A percentile compares a stretch with the other conserved stretches of the same genome.
Conservation (phyloP, 1,140 invertebrate species). For the Bombus sibiricus region DNA sequence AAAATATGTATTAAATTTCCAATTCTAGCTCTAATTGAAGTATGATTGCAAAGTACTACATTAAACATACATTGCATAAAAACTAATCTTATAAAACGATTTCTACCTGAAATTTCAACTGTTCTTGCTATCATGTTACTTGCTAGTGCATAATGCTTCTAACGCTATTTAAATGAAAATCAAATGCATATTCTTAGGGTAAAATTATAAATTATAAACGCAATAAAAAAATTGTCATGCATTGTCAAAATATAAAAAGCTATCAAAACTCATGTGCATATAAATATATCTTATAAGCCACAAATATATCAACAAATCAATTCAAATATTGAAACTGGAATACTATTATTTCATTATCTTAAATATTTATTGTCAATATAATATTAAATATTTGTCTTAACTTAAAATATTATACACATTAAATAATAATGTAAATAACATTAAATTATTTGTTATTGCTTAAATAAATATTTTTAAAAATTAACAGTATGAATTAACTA, state of each 20-base stretch:
- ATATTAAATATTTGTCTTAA: background rate
- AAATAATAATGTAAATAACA: background rate
- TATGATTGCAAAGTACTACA: constrained; percentile 28
- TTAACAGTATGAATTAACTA: no score
- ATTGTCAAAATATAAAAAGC: constrained; percentile 16
- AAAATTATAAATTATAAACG: constrained; percentile 40
- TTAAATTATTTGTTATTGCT: background rate
- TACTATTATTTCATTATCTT: background rate
- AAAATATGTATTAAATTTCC: constrained; percentile 18
- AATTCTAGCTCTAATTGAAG: constrained; percentile 43
- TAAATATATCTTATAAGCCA: background rate
- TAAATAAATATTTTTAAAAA: background rate
- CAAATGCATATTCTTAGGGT: constrained; percentile 3
- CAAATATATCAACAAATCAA: background rate
- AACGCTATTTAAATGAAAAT: constrained; percentile 26
- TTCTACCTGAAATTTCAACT: constrained; percentile 63
- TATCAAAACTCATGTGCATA: background rate
- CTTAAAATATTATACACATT: background rate
- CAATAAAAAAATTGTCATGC: constrained; percentile 45
- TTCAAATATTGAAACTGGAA: background rate
- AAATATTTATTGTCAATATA: background rate
- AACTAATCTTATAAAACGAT: constrained; percentile 46
- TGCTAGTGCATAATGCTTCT: constrained; percentile 49
- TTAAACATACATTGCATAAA: constrained; percentile 24
- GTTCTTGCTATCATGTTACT: constrained; percentile 75